Evolutionary conservation across 2,888 invertebrate species (phyloP), one percentile per base, ranked within the genome.

Genomic region (Dusona sp.): DNA sequence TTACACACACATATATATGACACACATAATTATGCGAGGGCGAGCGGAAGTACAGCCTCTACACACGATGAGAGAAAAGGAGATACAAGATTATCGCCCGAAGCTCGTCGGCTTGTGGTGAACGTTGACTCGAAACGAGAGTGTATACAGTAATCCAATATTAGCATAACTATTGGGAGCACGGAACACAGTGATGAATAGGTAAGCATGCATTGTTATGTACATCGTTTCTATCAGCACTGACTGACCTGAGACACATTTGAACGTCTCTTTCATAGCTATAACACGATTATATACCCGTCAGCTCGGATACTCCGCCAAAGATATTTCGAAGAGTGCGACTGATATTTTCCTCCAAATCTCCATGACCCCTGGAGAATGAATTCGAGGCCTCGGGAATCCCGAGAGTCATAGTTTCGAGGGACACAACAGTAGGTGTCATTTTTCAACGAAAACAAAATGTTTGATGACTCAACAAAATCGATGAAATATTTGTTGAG

Each of bases 71-170:
- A 80, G 83, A 73, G 84, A 61, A 22, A 54, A 80, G 78, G 11
- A 64, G 80, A 83, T n/a, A 78, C 68, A 79, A 85, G 19, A 75
- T 75, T 57, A 54, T 67, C 70, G 89, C 89, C 89, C 61, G 79
- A 45, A 87, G 89, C 85, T 84, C 80, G 65, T 83, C 77, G 68
- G 54, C 29, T 67, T 51, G 80, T 81, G 86, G 67, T 74, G 81
- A 86, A 86, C 57, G 73, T 67, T 61, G 45, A 70, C 70, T 67
- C 65, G 42, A 19, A 83, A 75, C 74, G 72, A 70, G 77, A 70
- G 70, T 51, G 70, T 73, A 65, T 79, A 51, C 57, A 51, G 19
- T 64, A 61, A 67, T 36, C 68, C 64, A 79, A 83, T 77, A 79
- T 79, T 65, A 61, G 70, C 74, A 73, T 73, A 83, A 19, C 54